Base-by-base conservation (phyloP, 2,113 vertebrate species). In the Phodopus roborovskii region DNA sequence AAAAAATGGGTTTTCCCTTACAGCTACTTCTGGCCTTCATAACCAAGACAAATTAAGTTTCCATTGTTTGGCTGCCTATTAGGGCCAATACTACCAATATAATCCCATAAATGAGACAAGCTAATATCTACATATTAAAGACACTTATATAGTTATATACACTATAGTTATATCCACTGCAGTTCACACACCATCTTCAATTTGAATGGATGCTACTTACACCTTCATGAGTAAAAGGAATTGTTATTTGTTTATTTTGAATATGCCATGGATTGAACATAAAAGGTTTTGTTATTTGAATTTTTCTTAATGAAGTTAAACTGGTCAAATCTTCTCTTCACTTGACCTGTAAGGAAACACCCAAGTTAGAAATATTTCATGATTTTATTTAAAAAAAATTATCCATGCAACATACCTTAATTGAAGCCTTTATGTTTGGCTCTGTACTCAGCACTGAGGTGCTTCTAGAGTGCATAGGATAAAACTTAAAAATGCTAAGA, bases 231-330 rank as follows among this genome's bases (percentile, higher is more conserved):
- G 93, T 86, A 93, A 90, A 73, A 45, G 73, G 8, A 88, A n/a
- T n/a, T 79, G 70, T 70, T 24, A 81, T 53, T 88, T 64, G n/a
- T 62, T 74, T 26, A 90, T 30, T 39, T 77, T 74, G 62, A 22
- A 50, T 68, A 26, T 33, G 71, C 62, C 53, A 79, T 53, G 60
- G 24, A 81, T 48, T 73, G 11, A 71, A 39, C 74, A 5, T 64
- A 82, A 48, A 89, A 79, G 22, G 89, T 85, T 73, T 53, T 13
- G 2, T 64, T 78, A 84, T 88, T 87, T 83, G 48, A 95, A 56
- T 88, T 10, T 36, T 78, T 79, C 83, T 58, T 84, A 66, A 8
- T 13, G 15, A 17, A 83, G 30, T 42, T 90, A 39, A 92, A 86
- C 60, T 64, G 9, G 4, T 39, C 74, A 62, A 36, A 33, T n/a